Evolutionary conservation across 2,888 invertebrate species (phyloP), one percentile per base, ranked within the genome.

Genomic region (Charanyca ferruginea): DNA sequence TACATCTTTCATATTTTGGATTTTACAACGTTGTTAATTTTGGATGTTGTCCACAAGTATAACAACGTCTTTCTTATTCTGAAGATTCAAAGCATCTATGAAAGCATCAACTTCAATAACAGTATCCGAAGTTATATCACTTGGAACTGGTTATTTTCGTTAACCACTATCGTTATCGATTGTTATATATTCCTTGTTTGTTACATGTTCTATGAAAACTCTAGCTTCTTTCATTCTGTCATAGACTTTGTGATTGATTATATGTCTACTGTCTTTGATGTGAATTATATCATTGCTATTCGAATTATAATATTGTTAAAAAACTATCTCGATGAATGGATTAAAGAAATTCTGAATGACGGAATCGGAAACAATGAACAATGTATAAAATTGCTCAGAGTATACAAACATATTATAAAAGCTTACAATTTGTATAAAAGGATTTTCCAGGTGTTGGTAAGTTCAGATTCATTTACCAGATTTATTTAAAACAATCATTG

Each of bases 371-470:
- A n/a, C 9, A 9, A 35, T 16, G 44, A 44, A 28, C 1, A 22
- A 1, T 76, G 58, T 51, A 4, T 38, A 0, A 51, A 63, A 48
- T 5, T 75, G 13, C 13, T 70, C 0, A 3, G 23, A 1, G 38
- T 35, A 1, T 75, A 75, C 42, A 9, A 45, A 41, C 49, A 45
- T n/a, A 66, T 75, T 47, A 47, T 70, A 5, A 16, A 35, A 20
- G 48, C 62, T 35, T 75, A 66, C 28, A 18, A 63, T n/a, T 4
- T 48, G n/a, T 66, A 62, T 28, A 62, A 49, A 25, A 42, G 7
- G 4, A 20, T 47, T 18, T 75, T 57, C 11, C 55, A 62, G 8
- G 20, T 53, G 3, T 11, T 70, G 65, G 75, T 75, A 48, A 69
- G 74, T 61, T 28, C 9, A n/a, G 16, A 16, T 38, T 38, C 1